A percentile compares a stretch with the other conserved stretches of the same genome.
Conservation (phyloP, 1,140 invertebrate species). For the Rhopalosiphum maidis region DNA sequence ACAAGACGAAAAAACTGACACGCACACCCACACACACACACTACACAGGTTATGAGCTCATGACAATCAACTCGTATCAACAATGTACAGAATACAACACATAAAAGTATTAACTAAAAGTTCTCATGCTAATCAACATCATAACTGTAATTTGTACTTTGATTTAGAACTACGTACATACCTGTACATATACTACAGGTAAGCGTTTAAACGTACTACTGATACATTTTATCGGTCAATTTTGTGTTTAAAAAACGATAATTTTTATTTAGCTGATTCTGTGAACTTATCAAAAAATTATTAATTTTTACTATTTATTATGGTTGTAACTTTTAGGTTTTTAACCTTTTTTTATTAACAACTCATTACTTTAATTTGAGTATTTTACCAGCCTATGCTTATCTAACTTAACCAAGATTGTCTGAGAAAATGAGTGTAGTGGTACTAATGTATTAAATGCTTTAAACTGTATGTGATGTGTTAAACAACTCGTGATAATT, state of each 20-base stretch:
- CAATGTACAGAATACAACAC: not conserved
- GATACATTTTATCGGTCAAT: not conserved
- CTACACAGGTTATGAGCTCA: slow-evolving; percentile 20
- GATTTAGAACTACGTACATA: not conserved
- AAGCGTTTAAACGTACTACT: not conserved
- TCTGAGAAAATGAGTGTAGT: not conserved
- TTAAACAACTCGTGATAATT: not conserved
- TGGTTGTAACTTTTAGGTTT: not conserved
- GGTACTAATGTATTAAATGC: not conserved
- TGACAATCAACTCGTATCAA: slow-evolving; percentile 17
- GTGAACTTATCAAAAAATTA: not conserved
- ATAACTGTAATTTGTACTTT: not conserved
- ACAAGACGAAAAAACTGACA: not conserved
- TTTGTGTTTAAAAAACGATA: not conserved
- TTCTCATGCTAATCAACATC: not conserved
- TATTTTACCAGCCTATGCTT: not conserved
- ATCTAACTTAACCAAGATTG: not conserved
- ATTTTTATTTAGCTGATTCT: not conserved
- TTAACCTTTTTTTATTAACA: not conserved
- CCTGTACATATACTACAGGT: not conserved
- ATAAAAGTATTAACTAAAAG: not conserved
- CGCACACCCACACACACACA: not conserved
- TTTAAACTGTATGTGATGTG: not conserved
- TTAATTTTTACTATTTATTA: not conserved
- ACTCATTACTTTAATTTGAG: not conserved